Conservation (phyloP, 2,888 invertebrate genomes). For the Ethmia dodecea region DNA sequence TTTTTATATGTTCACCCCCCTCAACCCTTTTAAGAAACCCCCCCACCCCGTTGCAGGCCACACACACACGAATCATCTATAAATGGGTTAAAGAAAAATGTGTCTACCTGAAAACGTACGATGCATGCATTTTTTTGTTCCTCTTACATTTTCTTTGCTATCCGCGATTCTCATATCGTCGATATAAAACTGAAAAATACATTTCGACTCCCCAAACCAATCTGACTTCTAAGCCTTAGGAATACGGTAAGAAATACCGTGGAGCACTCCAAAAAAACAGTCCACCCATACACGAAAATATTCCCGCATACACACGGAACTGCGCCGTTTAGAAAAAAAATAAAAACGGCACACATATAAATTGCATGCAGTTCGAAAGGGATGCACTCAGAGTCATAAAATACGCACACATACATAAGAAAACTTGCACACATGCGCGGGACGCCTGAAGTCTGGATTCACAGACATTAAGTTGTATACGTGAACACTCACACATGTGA, state of each 20-base stretch:
- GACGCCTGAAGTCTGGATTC: conserved; percentile 43
- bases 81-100: conserved; percentile 78
- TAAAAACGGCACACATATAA: conserved; percentile 69
- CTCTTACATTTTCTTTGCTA: conserved; percentile 74
- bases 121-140: conserved; percentile 73
- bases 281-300: conserved; percentile 55
- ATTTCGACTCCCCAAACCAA: conserved; percentile 44
- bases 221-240: conserved; percentile 19
- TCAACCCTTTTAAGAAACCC: conserved; percentile 45
- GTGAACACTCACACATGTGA: conserved; percentile 46
- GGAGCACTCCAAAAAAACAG: conserved; percentile 49
- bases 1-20: conserved; percentile 70
- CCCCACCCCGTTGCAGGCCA: conserved; percentile 45
- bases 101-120: conserved; percentile 78
- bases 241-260: conserved; percentile 31
- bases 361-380: conserved; percentile 75
- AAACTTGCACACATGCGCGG: conserved; percentile 30
- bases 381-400: conserved; percentile 78
- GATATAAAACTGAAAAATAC: conserved; percentile 78
- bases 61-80: conserved; percentile 60
- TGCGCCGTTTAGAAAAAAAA: conserved; percentile 71
- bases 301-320: conserved; percentile 49
- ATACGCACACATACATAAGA: conserved; percentile 49
- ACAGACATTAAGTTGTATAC: conserved; percentile 39
- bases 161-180: conserved; percentile 77